These are phyloP conservation scores for Suncus etruscus DNA, from an alignment of 2,113 vertebrate genomes.

Conservation along the genomic window DNA sequence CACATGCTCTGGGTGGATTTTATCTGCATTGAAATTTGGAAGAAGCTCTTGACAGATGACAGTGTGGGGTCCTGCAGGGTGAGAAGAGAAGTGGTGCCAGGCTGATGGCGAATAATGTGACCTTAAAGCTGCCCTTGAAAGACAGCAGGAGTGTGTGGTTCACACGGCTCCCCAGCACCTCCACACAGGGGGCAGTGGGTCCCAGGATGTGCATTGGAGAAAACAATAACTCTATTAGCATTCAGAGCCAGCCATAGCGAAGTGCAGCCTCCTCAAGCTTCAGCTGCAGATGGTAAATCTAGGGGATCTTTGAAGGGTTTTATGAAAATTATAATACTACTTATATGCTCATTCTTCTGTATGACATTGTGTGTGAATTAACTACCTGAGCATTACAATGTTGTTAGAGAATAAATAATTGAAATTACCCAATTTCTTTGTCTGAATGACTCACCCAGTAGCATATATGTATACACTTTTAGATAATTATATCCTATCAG, in stretches of 20 bases:
- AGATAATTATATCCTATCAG: slow-evolving; percentile 37
- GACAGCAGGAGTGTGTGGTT: slow-evolving; percentile 41
- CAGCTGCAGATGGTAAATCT: slow-evolving; percentile 51
- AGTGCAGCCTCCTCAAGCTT: background rate
- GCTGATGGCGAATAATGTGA: slow-evolving; percentile 51
- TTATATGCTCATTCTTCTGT: slow-evolving; percentile 54
- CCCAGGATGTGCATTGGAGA: background rate
- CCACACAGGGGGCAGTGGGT: accelerated
- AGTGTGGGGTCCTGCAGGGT: slow-evolving; percentile 57
- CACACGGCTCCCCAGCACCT: background rate
- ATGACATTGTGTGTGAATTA: slow-evolving; percentile 50
- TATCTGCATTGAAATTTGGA: slow-evolving; percentile 73
- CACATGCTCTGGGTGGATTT: slow-evolving; percentile 70
- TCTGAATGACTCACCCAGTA: slow-evolving; percentile 11
- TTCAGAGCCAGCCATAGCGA: slow-evolving; percentile 40
- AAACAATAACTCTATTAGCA: slow-evolving; percentile 66
- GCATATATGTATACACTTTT: slow-evolving; percentile 68
- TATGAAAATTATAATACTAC: slow-evolving; percentile 63
- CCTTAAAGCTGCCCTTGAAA: slow-evolving; percentile 57
- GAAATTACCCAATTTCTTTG: slow-evolving; percentile 61
- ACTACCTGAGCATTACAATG: slow-evolving; percentile 52
- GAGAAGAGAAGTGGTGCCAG: slow-evolving; percentile 59
- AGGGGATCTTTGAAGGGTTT: slow-evolving; percentile 55
- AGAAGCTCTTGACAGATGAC: slow-evolving; percentile 71
- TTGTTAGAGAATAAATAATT: slow-evolving; percentile 54